These are phyloP conservation scores for Eulacestoma nigropectus DNA, from an alignment of 2,113 vertebrate genomes.

Conservation along the genomic window DNA sequence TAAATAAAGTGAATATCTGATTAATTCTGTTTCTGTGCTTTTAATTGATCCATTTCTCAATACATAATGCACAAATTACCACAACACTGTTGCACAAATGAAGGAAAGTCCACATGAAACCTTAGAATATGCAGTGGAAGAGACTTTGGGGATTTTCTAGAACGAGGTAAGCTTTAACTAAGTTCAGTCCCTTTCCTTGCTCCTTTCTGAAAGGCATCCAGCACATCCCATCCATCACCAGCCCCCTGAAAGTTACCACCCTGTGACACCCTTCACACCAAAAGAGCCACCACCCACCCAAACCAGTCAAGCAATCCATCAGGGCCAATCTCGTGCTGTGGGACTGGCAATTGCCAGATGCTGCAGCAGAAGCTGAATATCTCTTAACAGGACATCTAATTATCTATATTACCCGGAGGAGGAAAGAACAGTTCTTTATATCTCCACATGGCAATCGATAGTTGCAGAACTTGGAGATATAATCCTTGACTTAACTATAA, in stretches of 20 bases:
- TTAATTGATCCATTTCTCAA: slow-evolving; percentile 38
- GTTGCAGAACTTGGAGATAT: not conserved
- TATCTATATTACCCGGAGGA: not conserved
- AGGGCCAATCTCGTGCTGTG: not conserved
- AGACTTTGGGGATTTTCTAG: not conserved
- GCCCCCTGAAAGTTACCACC: not conserved
- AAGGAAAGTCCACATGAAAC: not conserved
- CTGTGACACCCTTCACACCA: not conserved
- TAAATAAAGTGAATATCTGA: slow-evolving; percentile 58
- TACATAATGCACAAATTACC: slow-evolving; percentile 19
- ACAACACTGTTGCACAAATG: not conserved
- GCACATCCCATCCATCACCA: not conserved
- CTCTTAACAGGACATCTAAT: slow-evolving; percentile 17
- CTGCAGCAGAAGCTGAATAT: not conserved
- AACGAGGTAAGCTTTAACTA: not conserved
- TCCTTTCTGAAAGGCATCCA: not conserved
- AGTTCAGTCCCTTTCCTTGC: not conserved
- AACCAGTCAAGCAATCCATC: not conserved
- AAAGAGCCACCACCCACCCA: not conserved
- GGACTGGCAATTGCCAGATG: slow-evolving; percentile 1
- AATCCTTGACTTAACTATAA: not conserved
- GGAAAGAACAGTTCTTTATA: not conserved
- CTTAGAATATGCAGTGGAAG: not conserved
- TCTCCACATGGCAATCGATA: not conserved
- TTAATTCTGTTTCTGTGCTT: slow-evolving; percentile 36